phyloP scores from a whole-genome alignment of 2,888 invertebrate species.

The Microctonus brassicae region DNA sequence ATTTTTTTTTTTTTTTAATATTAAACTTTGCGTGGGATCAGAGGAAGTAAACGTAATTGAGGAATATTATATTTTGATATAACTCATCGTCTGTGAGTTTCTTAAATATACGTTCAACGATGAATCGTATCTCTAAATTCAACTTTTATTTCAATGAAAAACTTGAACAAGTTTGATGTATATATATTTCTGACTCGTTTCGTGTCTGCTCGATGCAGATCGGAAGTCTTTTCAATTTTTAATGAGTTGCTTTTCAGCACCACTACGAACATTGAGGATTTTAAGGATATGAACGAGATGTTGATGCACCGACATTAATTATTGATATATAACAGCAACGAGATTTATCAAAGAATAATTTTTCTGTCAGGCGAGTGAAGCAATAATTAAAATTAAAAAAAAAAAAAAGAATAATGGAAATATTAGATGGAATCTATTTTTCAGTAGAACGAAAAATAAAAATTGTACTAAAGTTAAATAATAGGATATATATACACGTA shows the following conservation, averaged over 20 bases:
- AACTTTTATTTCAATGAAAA: background rate
- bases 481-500: background rate
- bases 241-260: slow-evolving; percentile 19
- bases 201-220: background rate
- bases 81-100: background rate
- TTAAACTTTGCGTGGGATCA: background rate
- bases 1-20: background rate
- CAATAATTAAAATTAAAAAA: background rate
- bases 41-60: background rate
- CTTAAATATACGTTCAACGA: background rate
- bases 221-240: slow-evolving; percentile 21
- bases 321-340: background rate
- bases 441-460: background rate
- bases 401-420: background rate
- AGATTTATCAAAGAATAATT: background rate
- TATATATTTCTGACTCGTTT: background rate
- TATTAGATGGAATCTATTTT: background rate
- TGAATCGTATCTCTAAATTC: background rate
- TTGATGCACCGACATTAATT: background rate
- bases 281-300: background rate
- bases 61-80: background rate
- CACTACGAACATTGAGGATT: background rate
- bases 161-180: background rate
- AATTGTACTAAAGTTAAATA: background rate
- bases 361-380: no score